Conservation (phyloP, 2,113 vertebrate genomes). For the Nannobrachium achirus region DNA sequence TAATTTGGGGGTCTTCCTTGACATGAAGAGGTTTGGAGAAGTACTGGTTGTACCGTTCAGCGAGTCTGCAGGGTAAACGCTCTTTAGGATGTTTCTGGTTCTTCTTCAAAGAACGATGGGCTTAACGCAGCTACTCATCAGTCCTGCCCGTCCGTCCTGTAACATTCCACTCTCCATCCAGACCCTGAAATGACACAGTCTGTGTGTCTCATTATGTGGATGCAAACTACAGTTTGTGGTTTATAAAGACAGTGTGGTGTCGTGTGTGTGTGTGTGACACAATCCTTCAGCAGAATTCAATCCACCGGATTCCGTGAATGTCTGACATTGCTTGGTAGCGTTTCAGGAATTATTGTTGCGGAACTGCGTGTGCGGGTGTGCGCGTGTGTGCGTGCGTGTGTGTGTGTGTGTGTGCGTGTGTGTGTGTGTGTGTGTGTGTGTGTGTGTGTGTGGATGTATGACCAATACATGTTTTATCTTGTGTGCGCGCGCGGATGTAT, state of each 20-base stretch:
- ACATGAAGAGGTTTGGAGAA: too few relatives aligned
- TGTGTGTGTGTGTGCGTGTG: too few relatives aligned
- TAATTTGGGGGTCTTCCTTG: too few relatives aligned
- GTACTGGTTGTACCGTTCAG: background rate
- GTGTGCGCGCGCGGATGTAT: too few relatives aligned
- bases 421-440: too few relatives aligned
- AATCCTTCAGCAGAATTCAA: background rate
- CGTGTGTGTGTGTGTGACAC: too few relatives aligned
- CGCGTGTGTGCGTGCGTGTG: too few relatives aligned
- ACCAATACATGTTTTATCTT: too few relatives aligned
- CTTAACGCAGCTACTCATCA: background rate
- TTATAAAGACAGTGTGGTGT: background rate
- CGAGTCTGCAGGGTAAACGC: background rate
- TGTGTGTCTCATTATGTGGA: background rate
- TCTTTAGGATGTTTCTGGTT: background rate
- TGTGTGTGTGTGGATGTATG: too few relatives aligned
- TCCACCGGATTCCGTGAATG: background rate
- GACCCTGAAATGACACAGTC: slow-evolving; percentile 2
- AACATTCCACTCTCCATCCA: slow-evolving; percentile 49
- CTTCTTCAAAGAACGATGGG: slow-evolving; percentile 49
- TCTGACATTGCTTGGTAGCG: too few relatives aligned
- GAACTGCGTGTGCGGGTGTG: too few relatives aligned
- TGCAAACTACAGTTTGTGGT: background rate
- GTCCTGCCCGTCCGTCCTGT: slow-evolving; percentile 30
- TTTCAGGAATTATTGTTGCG: too few relatives aligned